Evolutionary conservation across 2,888 invertebrate genomes (phyloP), one percentile per base, ranked within the genome.

Genomic region (Synanthedon tipuliformis): DNA sequence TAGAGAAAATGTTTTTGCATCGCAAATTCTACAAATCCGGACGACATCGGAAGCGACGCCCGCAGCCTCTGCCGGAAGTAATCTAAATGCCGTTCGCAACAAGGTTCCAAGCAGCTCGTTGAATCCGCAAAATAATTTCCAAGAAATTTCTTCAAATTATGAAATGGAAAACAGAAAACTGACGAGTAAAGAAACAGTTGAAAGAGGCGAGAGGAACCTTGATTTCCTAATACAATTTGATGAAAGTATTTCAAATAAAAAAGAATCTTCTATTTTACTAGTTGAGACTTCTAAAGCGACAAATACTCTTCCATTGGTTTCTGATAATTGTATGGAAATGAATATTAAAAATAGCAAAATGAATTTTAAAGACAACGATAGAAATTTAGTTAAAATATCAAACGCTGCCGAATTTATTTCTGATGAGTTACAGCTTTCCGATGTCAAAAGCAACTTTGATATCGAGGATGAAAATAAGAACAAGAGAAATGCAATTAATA

Each of bases 261-360:
- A 58, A 52, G 60, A 61, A 54, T 53, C 54, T 51, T 58, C 40
- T 50, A 53, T 55, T 5, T 52, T 56, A 54, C 53, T 50, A 10
- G 40, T 52, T 10, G 48, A 59, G 56, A 51, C 56, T 56, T 58
- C 62, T 54, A 56, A 57, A 45, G 54, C 56, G 41, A 56, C 56
- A 40, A 62, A 71, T 55, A 58, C 78, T n/a, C 61, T 72, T 53
- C 68, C 72, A 57, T 67, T 86, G 54, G 68, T 81, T 54, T 82
- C 79, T 81, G 79, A 85, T 52, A 77, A 78, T 55, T 87, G 86
- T 60, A 62, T 77, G 51, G 81, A 83, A 63, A 73, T 73, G 4
- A 34, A 34, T 81, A 78, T 85, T 52, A 77, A 78, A 55, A 86
- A 86, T 60, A 63, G 77, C 51, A 81, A 83, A 63, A 73, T 73